Conservation (phyloP, 2,797 vertebrate species). For the Muraenolepis orangiensis region DNA sequence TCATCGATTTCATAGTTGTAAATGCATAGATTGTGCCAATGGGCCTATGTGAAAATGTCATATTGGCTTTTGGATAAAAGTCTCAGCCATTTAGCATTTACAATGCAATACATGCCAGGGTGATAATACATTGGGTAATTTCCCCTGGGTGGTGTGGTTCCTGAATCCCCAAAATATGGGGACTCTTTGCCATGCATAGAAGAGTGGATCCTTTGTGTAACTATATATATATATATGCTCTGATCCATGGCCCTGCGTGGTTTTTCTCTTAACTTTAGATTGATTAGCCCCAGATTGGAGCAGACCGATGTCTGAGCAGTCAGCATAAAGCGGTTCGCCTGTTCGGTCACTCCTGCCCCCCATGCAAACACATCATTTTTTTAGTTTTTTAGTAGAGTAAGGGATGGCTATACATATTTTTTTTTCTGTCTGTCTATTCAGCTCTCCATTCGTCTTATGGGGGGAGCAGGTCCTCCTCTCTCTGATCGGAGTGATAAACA, state of each 20-base stretch:
- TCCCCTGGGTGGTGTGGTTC: neutral
- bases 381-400: conserved; percentile 60
- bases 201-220: conserved; percentile 25
- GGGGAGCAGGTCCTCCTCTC: conserved; percentile 71
- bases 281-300: conserved; percentile 80
- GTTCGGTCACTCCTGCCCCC: conserved; percentile 73
- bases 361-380: conserved; percentile 74
- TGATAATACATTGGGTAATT: neutral
- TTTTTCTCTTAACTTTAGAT: conserved; percentile 76
- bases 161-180: neutral
- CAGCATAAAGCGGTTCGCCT: conserved; percentile 79
- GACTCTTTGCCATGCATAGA: conserved; percentile 47
- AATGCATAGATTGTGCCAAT: neutral
- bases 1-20: neutral
- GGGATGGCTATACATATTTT: conserved; percentile 68
- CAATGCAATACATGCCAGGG: too few relatives aligned
- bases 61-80: too few relatives aligned
- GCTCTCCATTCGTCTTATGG: conserved; percentile 75
- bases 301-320: conserved; percentile 79
- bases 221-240: conserved; percentile 64
- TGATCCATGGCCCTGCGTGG: too few relatives aligned
- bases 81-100: too few relatives aligned
- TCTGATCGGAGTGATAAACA: conserved; percentile 79
- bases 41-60: neutral
- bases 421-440: conserved; percentile 71